Conservation (phyloP, 2,113 vertebrate genomes). For the Poeciliopsis turrubarensis region DNA sequence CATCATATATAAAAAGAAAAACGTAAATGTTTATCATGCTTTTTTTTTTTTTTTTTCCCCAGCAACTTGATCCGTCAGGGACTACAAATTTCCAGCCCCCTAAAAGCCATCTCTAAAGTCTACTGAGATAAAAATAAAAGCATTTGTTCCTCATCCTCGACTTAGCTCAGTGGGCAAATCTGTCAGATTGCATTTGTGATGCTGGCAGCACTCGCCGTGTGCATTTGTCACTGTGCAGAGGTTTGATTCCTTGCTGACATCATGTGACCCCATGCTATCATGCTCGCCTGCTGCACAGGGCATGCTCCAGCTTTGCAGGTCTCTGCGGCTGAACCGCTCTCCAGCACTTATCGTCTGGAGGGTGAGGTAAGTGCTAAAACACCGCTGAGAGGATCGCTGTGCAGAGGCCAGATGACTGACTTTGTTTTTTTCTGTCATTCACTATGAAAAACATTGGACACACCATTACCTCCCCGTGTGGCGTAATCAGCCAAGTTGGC, state of each 20-base stretch:
- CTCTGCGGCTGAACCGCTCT: constrained; percentile 47
- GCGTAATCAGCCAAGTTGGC: constrained; percentile 48
- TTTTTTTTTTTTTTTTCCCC: background rate
- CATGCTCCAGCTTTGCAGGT: constrained; percentile 35
- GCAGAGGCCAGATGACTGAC: constrained; percentile 35
- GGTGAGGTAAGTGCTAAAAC: constrained; percentile 69
- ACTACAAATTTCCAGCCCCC: constrained; percentile 10
- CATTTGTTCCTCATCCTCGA: constrained; percentile 58
- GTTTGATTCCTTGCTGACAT: constrained; percentile 67
- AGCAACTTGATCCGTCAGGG: background rate
- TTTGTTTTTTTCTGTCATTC: constrained; percentile 45
- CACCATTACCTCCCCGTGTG: constrained; percentile 30
- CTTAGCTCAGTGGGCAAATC: constrained; percentile 69
- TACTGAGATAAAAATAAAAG: constrained; percentile 61
- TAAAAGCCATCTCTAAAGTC: constrained; percentile 40
- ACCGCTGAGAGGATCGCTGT: constrained; percentile 28
- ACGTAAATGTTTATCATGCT: no score
- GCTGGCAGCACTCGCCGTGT: constrained; percentile 50
- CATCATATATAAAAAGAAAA: background rate
- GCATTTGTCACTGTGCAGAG: constrained; percentile 68
- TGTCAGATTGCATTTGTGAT: constrained; percentile 72
- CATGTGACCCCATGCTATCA: constrained; percentile 39
- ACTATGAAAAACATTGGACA: constrained; percentile 40
- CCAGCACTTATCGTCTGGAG: constrained; percentile 40
- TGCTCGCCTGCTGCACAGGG: constrained; percentile 29